Base-by-base conservation (phyloP, 1,140 invertebrate species). In the Brachionus calyciflorus region DNA sequence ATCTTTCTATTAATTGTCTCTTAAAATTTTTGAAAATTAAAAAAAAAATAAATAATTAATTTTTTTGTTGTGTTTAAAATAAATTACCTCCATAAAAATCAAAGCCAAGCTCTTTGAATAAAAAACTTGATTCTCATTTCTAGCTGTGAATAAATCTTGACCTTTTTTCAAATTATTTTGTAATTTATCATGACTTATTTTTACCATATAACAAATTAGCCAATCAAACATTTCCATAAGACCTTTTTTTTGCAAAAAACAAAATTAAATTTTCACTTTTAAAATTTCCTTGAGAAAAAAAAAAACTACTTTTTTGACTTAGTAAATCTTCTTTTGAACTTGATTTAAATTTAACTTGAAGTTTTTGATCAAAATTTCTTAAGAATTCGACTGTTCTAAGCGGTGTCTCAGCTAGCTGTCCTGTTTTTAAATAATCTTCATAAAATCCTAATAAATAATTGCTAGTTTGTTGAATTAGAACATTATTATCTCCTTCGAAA, bases 401-500 rank as follows among this genome's bases (percentile, higher is more conserved):
- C 10, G 77, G 65, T 24, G 46, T 51, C 4, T 51, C 9, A 53
- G 12, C 12, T n/a, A 37, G 26, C 44, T 41, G 17, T 30, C 12
- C 46, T 21, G 44, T 77, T 40, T 49, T 73, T 9, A 46, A 41
- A 33, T 9, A 51, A 1, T 44, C 65, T 70, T 57, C 63, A 48
- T 70, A 69, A 24, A 3, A n/a, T 12, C 78, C 76, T 7, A 85
- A 68, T 0, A 85, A 78, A 57, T 82, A 84, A 83, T 97, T 97
- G 82, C 91, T 92, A 0, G 93, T 90, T 87, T 98, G 95, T 82
- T 97, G 94, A 7, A 93, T 88, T 6, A 98, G 86, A 44, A 98
- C 93, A 84, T 94, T 94, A 85, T 94, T 96, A 84, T 98, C 94
- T 4, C 94, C 95, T 86, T 98, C 94, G 81, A 96, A 97, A 0